phyloP scores from a whole-genome alignment of 2,888 invertebrate species.

The Lasiommata megera region DNA sequence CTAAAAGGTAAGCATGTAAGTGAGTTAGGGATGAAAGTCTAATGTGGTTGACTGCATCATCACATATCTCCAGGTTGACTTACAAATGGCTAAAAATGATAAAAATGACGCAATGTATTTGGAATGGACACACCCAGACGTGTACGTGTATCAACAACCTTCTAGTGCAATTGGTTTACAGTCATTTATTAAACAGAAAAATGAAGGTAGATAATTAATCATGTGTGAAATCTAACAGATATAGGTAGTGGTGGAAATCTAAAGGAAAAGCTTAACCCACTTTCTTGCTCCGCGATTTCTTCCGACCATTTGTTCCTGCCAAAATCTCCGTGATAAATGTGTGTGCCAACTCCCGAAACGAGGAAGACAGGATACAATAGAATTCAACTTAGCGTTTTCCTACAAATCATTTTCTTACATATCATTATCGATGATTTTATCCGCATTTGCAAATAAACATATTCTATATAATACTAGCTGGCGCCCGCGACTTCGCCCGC shows the following conservation, averaged over 20 bases:
- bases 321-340: constrained; percentile 33
- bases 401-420: constrained; percentile 9
- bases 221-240: neutral
- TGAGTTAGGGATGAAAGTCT: too few relatives aligned
- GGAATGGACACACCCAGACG: too few relatives aligned
- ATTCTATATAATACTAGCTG: too few relatives aligned
- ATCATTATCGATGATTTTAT: constrained; percentile 17
- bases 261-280: constrained; percentile 8
- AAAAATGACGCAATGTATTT: too few relatives aligned
- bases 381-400: constrained; percentile 25
- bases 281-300: constrained; percentile 24
- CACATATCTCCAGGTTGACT: too few relatives aligned
- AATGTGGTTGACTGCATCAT: too few relatives aligned
- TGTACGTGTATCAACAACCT: too few relatives aligned
- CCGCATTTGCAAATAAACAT: neutral
- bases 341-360: constrained; percentile 29
- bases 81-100: too few relatives aligned
- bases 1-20: too few relatives aligned
- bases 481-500: too few relatives aligned
- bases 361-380: constrained; percentile 25
- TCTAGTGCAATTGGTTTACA: neutral
- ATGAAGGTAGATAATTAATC: constrained; percentile 1
- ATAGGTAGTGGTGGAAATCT: constrained; percentile 6
- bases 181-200: neutral
- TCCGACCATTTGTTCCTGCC: constrained; percentile 31